Evolutionary conservation across 2,113 vertebrate genomes (phyloP).

Genomic region (Ammospiza caudacuta): DNA sequence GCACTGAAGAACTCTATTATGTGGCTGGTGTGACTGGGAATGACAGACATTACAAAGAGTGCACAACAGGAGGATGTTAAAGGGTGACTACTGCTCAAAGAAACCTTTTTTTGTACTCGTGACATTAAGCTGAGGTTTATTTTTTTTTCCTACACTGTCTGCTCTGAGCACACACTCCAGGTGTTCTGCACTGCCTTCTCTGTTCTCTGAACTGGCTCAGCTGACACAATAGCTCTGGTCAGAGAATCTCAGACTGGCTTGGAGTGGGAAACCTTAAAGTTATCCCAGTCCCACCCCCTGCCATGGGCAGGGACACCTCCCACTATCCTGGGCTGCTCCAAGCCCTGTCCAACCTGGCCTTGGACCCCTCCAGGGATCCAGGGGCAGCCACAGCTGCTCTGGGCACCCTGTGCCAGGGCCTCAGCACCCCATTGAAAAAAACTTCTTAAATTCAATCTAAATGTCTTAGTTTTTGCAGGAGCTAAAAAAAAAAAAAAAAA

Average conservation of each 20-base stretch:
- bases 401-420: neutral
- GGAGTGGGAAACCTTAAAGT: neutral
- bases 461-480: neutral
- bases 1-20: neutral
- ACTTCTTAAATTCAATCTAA: neutral
- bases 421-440: rapidly evolving
- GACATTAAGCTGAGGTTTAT: neutral
- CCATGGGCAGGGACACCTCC: neutral
- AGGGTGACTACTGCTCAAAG: neutral
- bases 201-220: neutral
- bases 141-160: neutral
- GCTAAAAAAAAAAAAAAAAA: neutral
- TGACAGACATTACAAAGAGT: neutral
- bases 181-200: neutral
- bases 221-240: neutral
- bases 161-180: neutral
- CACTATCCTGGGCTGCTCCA: neutral
- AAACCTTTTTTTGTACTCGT: neutral
- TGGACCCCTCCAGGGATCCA: neutral
- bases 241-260: neutral
- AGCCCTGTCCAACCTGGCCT: neutral
- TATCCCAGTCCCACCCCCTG: neutral
- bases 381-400: neutral
- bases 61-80: neutral
- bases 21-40: neutral